Percentiles rank a stretch among this genome's conserved stretches.
These are phyloP conservation scores for Thymelicus acteon DNA, from an alignment of 2,888 invertebrate species.

Conservation along the genomic window DNA sequence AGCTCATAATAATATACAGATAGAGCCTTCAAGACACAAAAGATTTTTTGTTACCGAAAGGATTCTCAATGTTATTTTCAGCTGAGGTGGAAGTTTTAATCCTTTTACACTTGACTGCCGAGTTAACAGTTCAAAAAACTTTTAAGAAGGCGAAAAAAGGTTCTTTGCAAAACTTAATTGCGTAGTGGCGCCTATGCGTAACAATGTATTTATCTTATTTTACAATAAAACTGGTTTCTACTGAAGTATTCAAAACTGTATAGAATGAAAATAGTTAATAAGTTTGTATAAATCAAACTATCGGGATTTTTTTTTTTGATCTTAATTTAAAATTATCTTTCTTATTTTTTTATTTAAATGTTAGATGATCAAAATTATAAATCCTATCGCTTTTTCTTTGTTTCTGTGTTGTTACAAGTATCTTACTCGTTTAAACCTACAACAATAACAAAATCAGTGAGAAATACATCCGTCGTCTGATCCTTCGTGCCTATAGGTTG, in stretches of 20 bases:
- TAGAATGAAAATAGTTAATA: no score
- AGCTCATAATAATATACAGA: conserved; percentile 4
- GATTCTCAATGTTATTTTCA: conserved; percentile 46
- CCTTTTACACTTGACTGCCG: conserved; percentile 49
- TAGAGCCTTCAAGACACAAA: conserved; percentile 23
- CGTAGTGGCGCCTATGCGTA: conserved; percentile 49
- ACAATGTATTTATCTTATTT: no score
- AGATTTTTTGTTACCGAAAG: conserved; percentile 47
- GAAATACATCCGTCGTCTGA: conserved; percentile 9
- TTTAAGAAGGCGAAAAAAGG: neutral
- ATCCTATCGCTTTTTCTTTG: no score
- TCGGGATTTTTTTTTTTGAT: no score
- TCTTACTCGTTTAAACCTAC: neutral
- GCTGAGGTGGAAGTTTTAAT: conserved; percentile 66
- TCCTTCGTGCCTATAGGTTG: neutral
- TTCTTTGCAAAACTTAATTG: conserved; percentile 44
- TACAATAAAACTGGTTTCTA: no score
- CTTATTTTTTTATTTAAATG: no score
- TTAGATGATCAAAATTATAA: no score
- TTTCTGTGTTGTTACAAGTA: no score
- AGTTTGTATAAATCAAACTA: no score
- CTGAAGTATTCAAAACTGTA: no score
- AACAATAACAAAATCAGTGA: conserved; percentile 15
- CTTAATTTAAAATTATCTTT: no score
- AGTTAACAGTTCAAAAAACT: neutral